phyloP scores from a whole-genome alignment of 1,140 invertebrate genomes.

The Pentalonia nigronervosa region DNA sequence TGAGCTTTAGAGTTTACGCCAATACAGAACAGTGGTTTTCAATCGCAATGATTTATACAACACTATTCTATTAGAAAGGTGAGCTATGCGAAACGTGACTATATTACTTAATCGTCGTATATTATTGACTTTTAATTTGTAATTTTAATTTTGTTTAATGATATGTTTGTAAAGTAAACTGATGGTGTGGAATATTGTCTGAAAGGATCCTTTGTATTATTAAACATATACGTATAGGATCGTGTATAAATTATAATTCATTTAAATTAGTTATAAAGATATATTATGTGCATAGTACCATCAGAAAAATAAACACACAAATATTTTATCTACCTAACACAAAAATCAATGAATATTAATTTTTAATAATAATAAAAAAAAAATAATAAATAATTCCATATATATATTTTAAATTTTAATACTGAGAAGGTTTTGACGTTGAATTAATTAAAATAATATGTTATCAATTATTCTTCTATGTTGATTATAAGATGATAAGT shows the following conservation, averaged over 20 bases:
- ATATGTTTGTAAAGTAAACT: conserved; percentile 3
- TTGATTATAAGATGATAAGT: neutral
- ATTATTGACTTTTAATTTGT: neutral
- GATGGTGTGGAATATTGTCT: neutral
- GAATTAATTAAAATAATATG: conserved; percentile 16
- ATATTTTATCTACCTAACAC: neutral
- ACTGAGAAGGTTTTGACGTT: neutral
- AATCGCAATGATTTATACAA: neutral
- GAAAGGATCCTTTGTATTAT: neutral
- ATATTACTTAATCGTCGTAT: neutral
- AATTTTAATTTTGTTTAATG: neutral
- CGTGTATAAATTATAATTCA: neutral
- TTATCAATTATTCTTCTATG: neutral
- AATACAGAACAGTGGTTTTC: neutral
- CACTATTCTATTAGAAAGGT: neutral
- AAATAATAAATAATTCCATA: neutral
- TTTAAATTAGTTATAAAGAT: conserved; percentile 13
- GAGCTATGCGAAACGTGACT: neutral
- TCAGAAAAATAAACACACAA: neutral
- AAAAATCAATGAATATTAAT: conserved; percentile 20
- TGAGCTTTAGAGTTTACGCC: neutral
- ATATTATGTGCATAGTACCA: neutral
- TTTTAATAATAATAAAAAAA: neutral
- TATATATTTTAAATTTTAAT: neutral
- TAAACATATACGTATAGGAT: neutral